phyloP scores from a whole-genome alignment of 2,888 invertebrate genomes.

The Platycheirus rosarum region DNA sequence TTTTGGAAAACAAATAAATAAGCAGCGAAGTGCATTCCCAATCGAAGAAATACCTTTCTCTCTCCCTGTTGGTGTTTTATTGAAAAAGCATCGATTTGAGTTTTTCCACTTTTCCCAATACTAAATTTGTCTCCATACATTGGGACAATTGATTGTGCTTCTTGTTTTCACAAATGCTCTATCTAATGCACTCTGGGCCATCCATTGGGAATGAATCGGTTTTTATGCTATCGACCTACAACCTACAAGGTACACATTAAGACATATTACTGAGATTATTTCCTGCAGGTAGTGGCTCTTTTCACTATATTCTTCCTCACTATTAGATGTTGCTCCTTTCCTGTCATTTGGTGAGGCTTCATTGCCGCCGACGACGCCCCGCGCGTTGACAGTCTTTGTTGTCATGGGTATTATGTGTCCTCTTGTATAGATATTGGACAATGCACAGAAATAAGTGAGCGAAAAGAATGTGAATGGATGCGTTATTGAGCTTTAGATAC shows the following conservation, averaged over 20 bases:
- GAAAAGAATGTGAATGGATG: conserved; percentile 12
- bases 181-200: conserved; percentile 46
- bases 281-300: conserved; percentile 17
- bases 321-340: conserved; percentile 9
- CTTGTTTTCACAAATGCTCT: conserved; percentile 11
- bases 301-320: background rate
- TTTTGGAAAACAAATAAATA: background rate
- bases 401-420: conserved; percentile 1
- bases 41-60: conserved; percentile 15
- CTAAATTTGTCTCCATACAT: conserved; percentile 27
- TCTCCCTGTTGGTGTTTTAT: conserved; percentile 30
- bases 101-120: conserved; percentile 11
- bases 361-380: background rate
- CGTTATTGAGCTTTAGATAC: conserved; percentile 23
- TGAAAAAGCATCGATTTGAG: conserved; percentile 39
- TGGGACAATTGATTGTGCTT: conserved; percentile 24
- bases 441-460: conserved; percentile 13
- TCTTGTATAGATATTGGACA: background rate
- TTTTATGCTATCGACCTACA: conserved; percentile 43
- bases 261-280: conserved; percentile 55
- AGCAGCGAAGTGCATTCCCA: conserved; percentile 13
- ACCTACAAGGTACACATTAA: conserved; percentile 49
- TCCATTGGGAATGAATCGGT: conserved; percentile 41
- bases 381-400: conserved; percentile 27
- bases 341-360: conserved; percentile 24